These are phyloP conservation scores for Corythornis cristatus DNA, from an alignment of 2,113 vertebrate genomes.

Conservation along the genomic window DNA sequence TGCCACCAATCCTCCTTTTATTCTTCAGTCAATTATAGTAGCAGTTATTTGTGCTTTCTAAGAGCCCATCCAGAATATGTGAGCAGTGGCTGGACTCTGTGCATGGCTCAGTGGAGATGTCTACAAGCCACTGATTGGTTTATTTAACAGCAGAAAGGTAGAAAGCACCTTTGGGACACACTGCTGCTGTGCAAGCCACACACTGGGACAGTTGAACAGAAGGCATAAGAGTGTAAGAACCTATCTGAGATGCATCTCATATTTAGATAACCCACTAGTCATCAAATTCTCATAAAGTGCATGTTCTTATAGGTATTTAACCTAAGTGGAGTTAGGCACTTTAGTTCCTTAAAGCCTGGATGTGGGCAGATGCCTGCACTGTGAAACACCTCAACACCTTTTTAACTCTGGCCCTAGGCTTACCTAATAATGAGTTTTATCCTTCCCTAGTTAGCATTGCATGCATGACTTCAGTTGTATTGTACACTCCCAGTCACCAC, in stretches of 20 bases:
- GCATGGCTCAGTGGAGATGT: accelerated
- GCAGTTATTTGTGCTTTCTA: neutral
- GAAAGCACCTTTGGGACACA: neutral
- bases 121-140: neutral
- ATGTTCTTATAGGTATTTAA: neutral
- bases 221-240: neutral
- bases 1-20: neutral
- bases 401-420: neutral
- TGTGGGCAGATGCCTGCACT: neutral
- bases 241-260: neutral
- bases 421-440: neutral
- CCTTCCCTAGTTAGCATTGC: neutral
- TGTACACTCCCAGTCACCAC: neutral
- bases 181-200: neutral
- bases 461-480: neutral
- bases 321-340: neutral
- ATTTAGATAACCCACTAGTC: neutral
- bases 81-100: neutral
- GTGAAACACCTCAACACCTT: neutral
- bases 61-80: neutral
- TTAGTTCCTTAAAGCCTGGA: neutral
- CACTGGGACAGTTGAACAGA: neutral
- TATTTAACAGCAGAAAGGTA: neutral
- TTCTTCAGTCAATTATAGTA: neutral
- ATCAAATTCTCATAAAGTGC: neutral